Evolutionary conservation across 2,797 vertebrate species (phyloP).

Genomic region (Rhodeus uyekii): DNA sequence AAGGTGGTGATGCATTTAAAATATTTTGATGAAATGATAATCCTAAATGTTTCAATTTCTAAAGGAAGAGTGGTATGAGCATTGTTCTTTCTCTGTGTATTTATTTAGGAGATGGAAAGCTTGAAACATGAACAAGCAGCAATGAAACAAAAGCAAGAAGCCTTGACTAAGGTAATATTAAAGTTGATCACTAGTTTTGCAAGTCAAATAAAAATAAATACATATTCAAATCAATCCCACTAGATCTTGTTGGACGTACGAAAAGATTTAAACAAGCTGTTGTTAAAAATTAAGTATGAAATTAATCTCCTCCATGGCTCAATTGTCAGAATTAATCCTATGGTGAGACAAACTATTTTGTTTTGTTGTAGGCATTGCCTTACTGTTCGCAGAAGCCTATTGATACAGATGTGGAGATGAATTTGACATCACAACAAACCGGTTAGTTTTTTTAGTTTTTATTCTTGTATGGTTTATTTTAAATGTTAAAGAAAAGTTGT

Average conservation of each 20-base stretch:
- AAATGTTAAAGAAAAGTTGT: too few relatives aligned
- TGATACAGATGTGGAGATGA: conserved; percentile 2
- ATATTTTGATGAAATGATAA: neutral
- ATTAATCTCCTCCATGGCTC: neutral
- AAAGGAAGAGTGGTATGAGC: neutral
- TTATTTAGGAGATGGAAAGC: conserved; percentile 58
- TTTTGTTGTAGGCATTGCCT: conserved; percentile 30
- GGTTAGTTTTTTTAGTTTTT: neutral
- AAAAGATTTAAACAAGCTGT: neutral
- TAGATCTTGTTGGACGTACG: too few relatives aligned
- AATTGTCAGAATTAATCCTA: neutral
- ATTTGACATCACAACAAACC: conserved; percentile 27
- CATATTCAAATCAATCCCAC: neutral
- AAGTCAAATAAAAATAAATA: too few relatives aligned
- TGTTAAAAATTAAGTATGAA: neutral
- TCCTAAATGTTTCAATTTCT: neutral
- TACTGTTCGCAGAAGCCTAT: conserved; percentile 47
- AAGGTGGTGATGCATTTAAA: neutral
- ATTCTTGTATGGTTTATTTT: neutral
- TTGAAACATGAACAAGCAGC: conserved; percentile 59
- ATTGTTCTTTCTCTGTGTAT: neutral
- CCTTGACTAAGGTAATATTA: conserved; percentile 60
- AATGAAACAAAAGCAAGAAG: conserved; percentile 60
- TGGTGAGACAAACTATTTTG: neutral
- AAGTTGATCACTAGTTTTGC: neutral